Percentiles rank a stretch among this genome's conserved stretches.
Evolutionary conservation across 2,888 invertebrate species (phyloP).

Genomic region (Steinernema scapterisci): DNA sequence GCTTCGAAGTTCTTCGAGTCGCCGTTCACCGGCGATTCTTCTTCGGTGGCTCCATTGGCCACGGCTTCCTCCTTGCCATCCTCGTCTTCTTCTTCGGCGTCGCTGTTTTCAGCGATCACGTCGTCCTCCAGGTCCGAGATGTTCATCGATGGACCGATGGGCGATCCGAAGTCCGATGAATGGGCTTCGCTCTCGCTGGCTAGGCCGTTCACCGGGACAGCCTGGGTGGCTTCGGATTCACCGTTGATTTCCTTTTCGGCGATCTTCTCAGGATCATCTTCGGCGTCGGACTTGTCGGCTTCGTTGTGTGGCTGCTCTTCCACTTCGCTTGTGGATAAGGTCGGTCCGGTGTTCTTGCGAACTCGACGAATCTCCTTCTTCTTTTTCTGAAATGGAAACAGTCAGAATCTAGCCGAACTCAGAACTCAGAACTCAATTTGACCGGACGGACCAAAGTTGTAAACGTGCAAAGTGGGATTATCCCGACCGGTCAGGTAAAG

Average conservation of each 20-base stretch:
- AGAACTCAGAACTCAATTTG: too few species aligned
- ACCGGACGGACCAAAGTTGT: neutral
- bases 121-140: neutral
- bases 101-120: neutral
- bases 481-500: too few species aligned
- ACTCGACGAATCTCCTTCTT: neutral
- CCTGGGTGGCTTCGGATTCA: neutral
- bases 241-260: neutral
- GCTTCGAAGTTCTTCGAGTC: neutral
- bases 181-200: neutral
- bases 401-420: too few species aligned
- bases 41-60: neutral
- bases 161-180: neutral
- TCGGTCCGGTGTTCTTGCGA: slow-evolving; percentile 1
- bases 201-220: neutral
- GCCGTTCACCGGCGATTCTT: neutral
- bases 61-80: too few species aligned
- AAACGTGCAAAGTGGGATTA: too few species aligned
- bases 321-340: neutral
- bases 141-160: neutral
- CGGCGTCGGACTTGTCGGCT: neutral
- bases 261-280: neutral
- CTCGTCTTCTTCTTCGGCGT: neutral
- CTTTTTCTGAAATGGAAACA: neutral
- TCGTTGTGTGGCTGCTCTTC: neutral